Conservation (phyloP, 1,140 invertebrate species). For the Anoplolepis gracilipes region DNA sequence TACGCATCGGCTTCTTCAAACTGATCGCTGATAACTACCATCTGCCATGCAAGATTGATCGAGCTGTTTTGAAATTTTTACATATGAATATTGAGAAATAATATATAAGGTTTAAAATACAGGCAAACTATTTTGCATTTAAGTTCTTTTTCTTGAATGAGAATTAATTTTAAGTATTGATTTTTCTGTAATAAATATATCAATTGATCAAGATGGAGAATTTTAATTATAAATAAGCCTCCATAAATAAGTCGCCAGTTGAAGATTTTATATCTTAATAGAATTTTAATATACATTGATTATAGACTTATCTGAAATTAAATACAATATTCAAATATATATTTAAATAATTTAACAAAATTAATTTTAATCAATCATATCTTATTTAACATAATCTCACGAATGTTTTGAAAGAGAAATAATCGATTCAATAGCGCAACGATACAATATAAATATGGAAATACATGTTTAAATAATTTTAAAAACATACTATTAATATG, state of each 20-base stretch:
- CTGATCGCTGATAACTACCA: slow-evolving; percentile 23
- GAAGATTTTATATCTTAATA: background rate
- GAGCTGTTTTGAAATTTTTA: background rate
- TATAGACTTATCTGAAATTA: background rate
- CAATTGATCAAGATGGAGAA: background rate
- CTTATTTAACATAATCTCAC: too few species aligned
- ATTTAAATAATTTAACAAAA: too few species aligned
- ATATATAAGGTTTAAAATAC: background rate
- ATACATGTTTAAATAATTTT: too few species aligned
- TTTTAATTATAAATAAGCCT: background rate
- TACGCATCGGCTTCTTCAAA: background rate
- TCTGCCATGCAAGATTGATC: background rate
- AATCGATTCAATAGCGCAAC: background rate
- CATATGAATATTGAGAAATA: too few species aligned
- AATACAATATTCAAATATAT: too few species aligned
- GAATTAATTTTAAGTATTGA: background rate
- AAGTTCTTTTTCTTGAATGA: too few species aligned
- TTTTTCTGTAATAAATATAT: background rate
- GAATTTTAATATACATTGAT: background rate
- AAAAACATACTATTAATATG: too few species aligned
- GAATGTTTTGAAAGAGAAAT: background rate
- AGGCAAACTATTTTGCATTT: background rate
- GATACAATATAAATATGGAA: too few species aligned
- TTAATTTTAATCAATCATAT: too few species aligned
- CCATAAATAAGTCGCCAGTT: background rate